Conservation (phyloP, 2,797 vertebrate genomes). For the Halcyon smyrnensis region DNA sequence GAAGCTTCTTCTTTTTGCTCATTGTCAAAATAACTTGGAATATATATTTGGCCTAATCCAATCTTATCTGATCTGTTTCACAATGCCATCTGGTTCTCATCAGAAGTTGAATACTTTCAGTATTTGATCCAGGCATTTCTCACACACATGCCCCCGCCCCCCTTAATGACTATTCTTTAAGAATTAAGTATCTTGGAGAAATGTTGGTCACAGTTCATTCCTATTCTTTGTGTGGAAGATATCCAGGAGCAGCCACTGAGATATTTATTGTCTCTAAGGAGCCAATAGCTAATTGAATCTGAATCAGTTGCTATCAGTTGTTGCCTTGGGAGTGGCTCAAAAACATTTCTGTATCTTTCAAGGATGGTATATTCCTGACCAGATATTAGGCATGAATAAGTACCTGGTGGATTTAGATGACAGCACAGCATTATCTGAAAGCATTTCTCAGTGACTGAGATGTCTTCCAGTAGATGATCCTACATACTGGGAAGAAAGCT, state of each 20-base stretch:
- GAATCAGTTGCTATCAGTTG: neutral
- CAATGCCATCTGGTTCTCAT: slow-evolving; percentile 41
- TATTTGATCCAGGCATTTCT: neutral
- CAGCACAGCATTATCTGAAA: slow-evolving; percentile 22
- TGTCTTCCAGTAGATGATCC: neutral
- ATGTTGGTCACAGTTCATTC: neutral
- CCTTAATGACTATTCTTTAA: neutral
- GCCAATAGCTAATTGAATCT: slow-evolving; percentile 2
- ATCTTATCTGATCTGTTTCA: slow-evolving; percentile 39
- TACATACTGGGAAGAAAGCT: slow-evolving; percentile 16
- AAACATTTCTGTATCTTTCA: slow-evolving; percentile 21
- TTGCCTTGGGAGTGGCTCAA: slow-evolving; percentile 27
- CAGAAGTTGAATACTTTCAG: neutral
- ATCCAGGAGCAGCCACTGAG: neutral
- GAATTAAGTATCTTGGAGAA: slow-evolving; percentile 1
- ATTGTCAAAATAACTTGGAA: slow-evolving; percentile 34
- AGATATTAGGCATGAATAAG: neutral
- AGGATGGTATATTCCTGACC: neutral
- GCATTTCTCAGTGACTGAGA: slow-evolving; percentile 28
- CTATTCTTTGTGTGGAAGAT: neutral
- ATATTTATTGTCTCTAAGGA: slow-evolving; percentile 26
- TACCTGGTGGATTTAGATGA: slow-evolving; percentile 21
- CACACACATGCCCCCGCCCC: too few relatives aligned
- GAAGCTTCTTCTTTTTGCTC: neutral
- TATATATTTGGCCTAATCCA: slow-evolving; percentile 52